Evolutionary conservation across 2,797 vertebrate species (phyloP).

Genomic region (Dendrocincla fuliginosa): DNA sequence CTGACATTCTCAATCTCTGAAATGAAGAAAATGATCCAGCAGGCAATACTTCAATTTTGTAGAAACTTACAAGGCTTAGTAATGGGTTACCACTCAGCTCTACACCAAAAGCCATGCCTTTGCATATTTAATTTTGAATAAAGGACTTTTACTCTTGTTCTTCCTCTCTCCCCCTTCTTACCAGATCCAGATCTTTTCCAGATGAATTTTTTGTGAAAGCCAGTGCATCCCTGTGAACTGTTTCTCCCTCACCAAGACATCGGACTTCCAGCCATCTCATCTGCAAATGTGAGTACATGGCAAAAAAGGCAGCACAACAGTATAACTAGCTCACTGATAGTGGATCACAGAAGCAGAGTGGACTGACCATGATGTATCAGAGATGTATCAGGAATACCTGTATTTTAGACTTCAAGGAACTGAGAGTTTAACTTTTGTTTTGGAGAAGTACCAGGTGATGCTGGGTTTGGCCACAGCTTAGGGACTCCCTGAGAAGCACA

Average conservation of each 20-base stretch:
- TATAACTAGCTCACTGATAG: neutral
- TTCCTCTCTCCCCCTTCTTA: neutral
- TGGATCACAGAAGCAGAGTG: neutral
- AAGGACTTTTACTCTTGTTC: neutral
- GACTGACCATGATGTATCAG: neutral
- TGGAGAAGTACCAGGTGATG: neutral
- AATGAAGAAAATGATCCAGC: neutral
- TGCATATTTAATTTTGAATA: neutral
- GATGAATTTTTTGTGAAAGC: neutral
- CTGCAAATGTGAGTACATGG: neutral
- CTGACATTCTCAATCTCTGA: neutral
- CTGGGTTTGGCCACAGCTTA: neutral
- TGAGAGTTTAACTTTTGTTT: neutral
- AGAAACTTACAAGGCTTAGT: neutral
- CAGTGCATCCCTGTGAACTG: neutral
- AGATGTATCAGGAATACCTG: neutral
- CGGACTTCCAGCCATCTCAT: neutral
- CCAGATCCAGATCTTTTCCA: neutral
- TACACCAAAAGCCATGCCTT: neutral
- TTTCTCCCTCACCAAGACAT: neutral
- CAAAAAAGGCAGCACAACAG: neutral
- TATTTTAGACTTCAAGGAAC: neutral
- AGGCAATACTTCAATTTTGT: neutral
- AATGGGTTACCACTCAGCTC: neutral
- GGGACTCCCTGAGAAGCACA: neutral